A percentile compares a stretch with the other conserved stretches of the same genome.
phyloP scores from a whole-genome alignment of 2,113 vertebrate genomes.

The Oryzias celebensis region DNA sequence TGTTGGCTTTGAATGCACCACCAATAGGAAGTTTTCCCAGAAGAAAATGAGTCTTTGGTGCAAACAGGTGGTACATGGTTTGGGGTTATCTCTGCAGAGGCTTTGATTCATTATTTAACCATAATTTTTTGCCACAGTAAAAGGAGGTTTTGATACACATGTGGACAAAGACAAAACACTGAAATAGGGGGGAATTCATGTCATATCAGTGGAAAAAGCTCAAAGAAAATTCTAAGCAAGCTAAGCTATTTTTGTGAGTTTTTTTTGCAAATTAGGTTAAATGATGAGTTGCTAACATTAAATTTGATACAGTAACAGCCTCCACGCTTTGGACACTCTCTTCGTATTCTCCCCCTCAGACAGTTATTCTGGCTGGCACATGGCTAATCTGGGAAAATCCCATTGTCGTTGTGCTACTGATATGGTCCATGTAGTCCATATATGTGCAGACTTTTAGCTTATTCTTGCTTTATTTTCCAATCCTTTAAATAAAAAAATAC shows the following conservation, averaged over 20 bases:
- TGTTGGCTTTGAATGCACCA: constrained; percentile 12
- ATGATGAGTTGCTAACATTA: constrained; percentile 56
- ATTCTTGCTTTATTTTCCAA: not conserved
- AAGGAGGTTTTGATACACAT: constrained; percentile 1
- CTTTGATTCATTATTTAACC: constrained; percentile 9
- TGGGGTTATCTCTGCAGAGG: constrained; percentile 15
- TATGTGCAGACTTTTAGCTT: constrained; percentile 16
- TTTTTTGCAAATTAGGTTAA: constrained; percentile 43
- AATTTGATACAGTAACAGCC: constrained; percentile 68
- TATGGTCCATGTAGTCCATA: not conserved
- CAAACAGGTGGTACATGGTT: constrained; percentile 5
- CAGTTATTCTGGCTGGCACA: constrained; percentile 43
- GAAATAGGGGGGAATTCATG: not conserved
- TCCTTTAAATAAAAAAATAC: not conserved
- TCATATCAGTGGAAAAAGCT: constrained; percentile 34
- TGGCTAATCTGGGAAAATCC: constrained; percentile 53
- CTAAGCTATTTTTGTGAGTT: constrained; percentile 8
- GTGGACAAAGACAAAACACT: not conserved
- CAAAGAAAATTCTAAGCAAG: constrained; percentile 15
- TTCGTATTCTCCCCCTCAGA: constrained; percentile 24
- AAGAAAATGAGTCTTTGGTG: constrained; percentile 3
- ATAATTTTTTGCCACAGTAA: constrained; percentile 27
- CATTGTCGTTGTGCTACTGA: constrained; percentile 35
- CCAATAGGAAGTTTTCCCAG: not conserved
- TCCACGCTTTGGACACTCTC: constrained; percentile 27